Conservation (phyloP, 2,797 vertebrate genomes). For the Anomalospiza imberbis region DNA sequence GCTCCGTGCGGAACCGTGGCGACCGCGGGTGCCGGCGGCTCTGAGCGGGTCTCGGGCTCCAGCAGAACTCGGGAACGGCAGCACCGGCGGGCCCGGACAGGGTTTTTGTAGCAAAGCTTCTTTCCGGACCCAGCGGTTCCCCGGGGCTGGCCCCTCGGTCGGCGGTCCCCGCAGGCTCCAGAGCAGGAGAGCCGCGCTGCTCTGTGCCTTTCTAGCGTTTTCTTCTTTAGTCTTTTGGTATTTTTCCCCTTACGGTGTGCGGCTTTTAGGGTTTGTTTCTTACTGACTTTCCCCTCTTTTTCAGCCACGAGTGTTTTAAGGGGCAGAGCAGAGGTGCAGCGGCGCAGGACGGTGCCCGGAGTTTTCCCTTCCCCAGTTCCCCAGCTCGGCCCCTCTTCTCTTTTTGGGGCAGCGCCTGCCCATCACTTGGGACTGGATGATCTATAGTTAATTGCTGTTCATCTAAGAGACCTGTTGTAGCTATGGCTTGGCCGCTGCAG, state of each 20-base stretch:
- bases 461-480: not conserved
- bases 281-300: not conserved
- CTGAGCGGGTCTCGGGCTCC: not conserved
- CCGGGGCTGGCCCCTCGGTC: too few relatives aligned
- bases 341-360: not conserved
- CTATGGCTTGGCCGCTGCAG: not conserved
- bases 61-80: not conserved
- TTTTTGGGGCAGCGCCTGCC: not conserved
- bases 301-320: not conserved
- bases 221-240: not conserved
- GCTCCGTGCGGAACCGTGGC: not conserved
- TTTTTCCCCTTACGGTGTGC: not conserved
- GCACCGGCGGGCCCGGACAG: not conserved
- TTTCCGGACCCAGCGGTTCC: too few relatives aligned
- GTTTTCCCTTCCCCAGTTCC: too few relatives aligned
- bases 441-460: not conserved
- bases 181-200: not conserved
- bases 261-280: not conserved
- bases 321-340: not conserved
- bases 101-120: not conserved
- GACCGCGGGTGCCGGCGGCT: too few relatives aligned
- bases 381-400: too few relatives aligned
- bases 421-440: not conserved
- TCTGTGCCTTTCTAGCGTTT: not conserved
- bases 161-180: not conserved